Evolutionary conservation across 2,888 invertebrate species (phyloP).

Genomic region (Exocentrus adspersus): DNA sequence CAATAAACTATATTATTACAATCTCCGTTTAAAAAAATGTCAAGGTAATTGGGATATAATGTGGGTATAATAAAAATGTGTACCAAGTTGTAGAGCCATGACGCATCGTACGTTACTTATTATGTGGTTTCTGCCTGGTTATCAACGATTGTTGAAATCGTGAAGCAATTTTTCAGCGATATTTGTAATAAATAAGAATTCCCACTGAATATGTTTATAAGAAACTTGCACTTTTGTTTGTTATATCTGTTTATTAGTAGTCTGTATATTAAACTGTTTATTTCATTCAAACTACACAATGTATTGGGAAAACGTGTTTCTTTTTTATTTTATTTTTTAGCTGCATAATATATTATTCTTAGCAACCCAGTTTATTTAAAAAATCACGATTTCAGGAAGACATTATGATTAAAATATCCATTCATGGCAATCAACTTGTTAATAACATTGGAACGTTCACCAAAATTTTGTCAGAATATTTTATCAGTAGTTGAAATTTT

Average conservation of each 20-base stretch:
- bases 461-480: background rate
- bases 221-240: too few relatives aligned
- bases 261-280: too few relatives aligned
- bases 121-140: background rate
- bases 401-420: background rate
- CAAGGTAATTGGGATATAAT: background rate
- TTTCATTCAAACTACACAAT: too few relatives aligned
- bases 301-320: too few relatives aligned
- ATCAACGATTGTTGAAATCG: too few relatives aligned
- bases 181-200: too few relatives aligned
- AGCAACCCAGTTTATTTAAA: too few relatives aligned
- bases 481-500: background rate
- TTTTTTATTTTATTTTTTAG: too few relatives aligned
- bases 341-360: too few relatives aligned
- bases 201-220: too few relatives aligned
- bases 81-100: background rate
- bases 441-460: slow-evolving; percentile 16
- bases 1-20: background rate
- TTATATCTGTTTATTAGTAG: too few relatives aligned
- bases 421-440: slow-evolving; percentile 21
- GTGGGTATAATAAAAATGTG: background rate
- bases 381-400: background rate
- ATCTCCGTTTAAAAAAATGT: background rate
- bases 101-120: background rate
- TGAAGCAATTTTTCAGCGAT: too few relatives aligned